Conservation (phyloP, 2,113 vertebrate species). For the Ascaphus truei region DNA sequence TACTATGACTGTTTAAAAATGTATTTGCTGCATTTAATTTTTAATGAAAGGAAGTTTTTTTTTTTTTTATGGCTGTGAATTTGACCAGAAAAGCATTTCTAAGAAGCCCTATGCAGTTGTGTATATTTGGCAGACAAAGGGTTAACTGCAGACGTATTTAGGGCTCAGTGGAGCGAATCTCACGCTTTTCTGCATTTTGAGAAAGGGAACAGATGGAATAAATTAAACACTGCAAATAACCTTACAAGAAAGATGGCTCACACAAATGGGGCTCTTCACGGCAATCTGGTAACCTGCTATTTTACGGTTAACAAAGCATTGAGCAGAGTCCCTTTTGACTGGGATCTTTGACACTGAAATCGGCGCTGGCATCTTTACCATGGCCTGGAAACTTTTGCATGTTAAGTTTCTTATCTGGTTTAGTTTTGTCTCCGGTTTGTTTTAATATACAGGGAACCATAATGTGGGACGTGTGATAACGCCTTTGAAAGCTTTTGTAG, state of each 20-base stretch:
- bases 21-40: constrained; percentile 19
- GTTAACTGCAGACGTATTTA: constrained; percentile 14
- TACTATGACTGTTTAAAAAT: constrained; percentile 11
- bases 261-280: constrained; percentile 14
- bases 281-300: neutral
- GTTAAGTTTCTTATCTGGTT: neutral
- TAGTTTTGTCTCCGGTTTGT: neutral
- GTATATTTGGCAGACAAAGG: neutral
- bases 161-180: constrained; percentile 12
- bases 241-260: constrained; percentile 33
- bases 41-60: constrained; percentile 21
- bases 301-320: neutral
- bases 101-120: neutral
- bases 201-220: constrained; percentile 26
- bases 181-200: constrained; percentile 17
- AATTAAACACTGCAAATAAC: constrained; percentile 21
- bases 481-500: neutral
- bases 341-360: neutral
- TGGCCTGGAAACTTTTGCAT: neutral
- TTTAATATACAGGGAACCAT: neutral
- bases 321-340: neutral
- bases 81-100: constrained; percentile 9
- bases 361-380: neutral
- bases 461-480: neutral
- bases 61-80: too few relatives aligned